Evolutionary conservation across 1,140 invertebrate genomes (phyloP), one percentile per base, ranked within the genome.

Genomic region (Panagrolaimus sp.): DNA sequence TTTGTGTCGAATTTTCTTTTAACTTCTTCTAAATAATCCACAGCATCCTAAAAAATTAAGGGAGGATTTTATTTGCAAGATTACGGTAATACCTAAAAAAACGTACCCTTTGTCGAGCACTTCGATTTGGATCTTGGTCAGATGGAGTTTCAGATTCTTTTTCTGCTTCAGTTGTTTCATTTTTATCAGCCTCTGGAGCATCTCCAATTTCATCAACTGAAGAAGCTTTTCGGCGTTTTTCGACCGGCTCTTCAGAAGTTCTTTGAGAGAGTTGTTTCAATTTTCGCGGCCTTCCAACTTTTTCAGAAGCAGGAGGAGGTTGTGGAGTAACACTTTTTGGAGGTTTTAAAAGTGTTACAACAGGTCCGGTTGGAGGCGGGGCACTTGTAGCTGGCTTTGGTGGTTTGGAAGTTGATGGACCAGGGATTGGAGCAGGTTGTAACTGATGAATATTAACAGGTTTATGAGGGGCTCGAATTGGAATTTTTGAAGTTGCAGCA

Each of bases 1-100:
- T 97, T 93, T 12, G 96, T 91, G 65, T 91, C 91, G 86, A 99
- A 99, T 86, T 96, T 95, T 84, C 89, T 92, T 84, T 98, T 98
- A 58, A 99, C 96, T 86, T 96, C 91, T 87, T 99, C 96, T 46
- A 99, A 87, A 84, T 98, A 99, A 1, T 93, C 94, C 0, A 99
- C 86, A 0, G 96, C 96, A 87, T 99, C 96, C 84, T 99, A 95
- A 0, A 58, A 17, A 98, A 96, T 38, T n/a, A n/a, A n/a, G n/a
- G n/a, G n/a, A n/a, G 32, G 32, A 70, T 76, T 65, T 63, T 77
- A 65, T 65, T 24, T 15, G 43, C 46, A 28, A 46, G 38, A 10
- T 24, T 45, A 73, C 12, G 5, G n/a, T 8, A 17, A 38, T 14
- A 21, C 44, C 21, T 55, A 71, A 44, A 55, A 38, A n/a, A 58